Evolutionary conservation across 92 coral and sea anemone genomes (phyloP), one percentile per base, ranked within the genome.

Genomic region (Bergia puertoricense): DNA sequence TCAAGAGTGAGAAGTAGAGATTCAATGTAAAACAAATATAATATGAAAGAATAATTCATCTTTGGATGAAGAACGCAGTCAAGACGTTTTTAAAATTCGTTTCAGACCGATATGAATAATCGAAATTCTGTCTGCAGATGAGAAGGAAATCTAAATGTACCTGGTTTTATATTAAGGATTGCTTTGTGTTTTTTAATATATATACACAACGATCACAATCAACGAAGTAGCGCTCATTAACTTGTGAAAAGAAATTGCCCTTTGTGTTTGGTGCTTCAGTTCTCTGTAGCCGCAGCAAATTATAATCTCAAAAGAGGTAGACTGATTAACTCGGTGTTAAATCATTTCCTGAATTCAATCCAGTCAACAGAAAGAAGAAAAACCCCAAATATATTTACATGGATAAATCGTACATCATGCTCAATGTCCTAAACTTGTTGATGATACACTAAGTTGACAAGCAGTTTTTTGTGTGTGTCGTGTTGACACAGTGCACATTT

Each of bases 231-330:
- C 10, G 80, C 30, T 76, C 80, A 76, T 76, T 76, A 76, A 30
- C 80, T 76, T 16, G 9, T 76, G 51, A 76, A 76, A 44, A 76
- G 51, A 76, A 76, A 15, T 43, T 20, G 54, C 50, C 36, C 23
- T 75, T 76, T 76, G 80, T 76, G 80, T 62, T 62, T 62, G 69
- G 46, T 14, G 20, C 80, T 76, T 38, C 30, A 30, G 54, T 43
- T 76, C 54, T 40, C 36, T 5, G 42, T 0, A 41, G 14, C 18
- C 46, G 22, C 46, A 23, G 48, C 23, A 76, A 76, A 76, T 76
- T 76, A 76, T 40, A 76, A 76, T 76, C 80, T 76, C 80, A 76
- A 76, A 76, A 39, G 80, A 41, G 48, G n/a, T 13, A 76, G 51
- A 76, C n/a, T n/a, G n/a, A 76, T 62, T 2, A 20, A 76, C 51